Evolutionary conservation across 1,140 invertebrate species (phyloP).

Genomic region (Halesus radiatus): DNA sequence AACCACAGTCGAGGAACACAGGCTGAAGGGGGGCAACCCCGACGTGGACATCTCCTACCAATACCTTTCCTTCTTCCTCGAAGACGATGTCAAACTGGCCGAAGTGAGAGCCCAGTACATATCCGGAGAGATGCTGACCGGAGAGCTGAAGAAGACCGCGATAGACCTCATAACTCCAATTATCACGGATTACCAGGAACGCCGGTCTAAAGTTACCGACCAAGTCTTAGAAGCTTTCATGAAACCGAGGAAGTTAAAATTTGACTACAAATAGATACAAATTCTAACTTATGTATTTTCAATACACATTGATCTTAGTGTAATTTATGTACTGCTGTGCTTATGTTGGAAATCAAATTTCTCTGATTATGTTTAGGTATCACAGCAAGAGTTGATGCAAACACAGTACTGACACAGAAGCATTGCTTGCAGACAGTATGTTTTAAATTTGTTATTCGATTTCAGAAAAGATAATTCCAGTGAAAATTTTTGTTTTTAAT

Average conservation of each 20-base stretch:
- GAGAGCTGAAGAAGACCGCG: constrained; percentile 93
- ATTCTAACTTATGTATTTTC: constrained; percentile 11
- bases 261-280: constrained; percentile 60
- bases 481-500: no score
- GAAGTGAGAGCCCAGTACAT: constrained; percentile 88
- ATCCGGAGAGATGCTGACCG: constrained; percentile 92
- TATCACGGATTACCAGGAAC: constrained; percentile 86
- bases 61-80: constrained; percentile 95
- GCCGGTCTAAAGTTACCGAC: constrained; percentile 86
- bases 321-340: no score
- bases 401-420: no score
- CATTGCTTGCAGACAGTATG: no score
- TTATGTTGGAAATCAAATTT: no score
- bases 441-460: no score
- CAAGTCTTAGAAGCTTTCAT: constrained; percentile 89
- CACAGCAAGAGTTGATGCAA: no score
- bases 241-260: constrained; percentile 84
- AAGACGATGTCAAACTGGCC: constrained; percentile 92
- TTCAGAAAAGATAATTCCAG: no score
- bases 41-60: constrained; percentile 98
- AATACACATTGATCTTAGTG: background rate
- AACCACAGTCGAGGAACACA: constrained; percentile 90
- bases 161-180: constrained; percentile 81
- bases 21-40: constrained; percentile 92
- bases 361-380: no score